Conservation (phyloP, 2,888 invertebrate genomes). For the Plagiodera versicolora region DNA sequence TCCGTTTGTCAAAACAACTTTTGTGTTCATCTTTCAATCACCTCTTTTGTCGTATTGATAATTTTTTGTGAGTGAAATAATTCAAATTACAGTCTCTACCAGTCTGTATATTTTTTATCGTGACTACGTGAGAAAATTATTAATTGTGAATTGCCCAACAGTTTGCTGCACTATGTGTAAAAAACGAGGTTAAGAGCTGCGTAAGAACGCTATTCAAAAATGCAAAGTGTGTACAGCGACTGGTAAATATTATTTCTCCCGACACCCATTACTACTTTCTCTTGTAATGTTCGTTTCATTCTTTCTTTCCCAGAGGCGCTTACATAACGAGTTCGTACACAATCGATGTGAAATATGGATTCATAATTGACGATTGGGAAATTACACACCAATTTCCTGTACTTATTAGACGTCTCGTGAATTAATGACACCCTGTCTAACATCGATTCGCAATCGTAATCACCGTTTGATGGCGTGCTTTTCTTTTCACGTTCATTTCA, state of each 20-base stretch:
- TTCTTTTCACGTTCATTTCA: too few species aligned
- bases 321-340: not conserved
- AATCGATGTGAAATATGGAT: not conserved
- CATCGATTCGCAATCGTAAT: too few species aligned
- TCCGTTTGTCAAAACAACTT: too few species aligned
- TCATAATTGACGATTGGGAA: not conserved
- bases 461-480: too few species aligned
- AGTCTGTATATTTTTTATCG: too few species aligned
- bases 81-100: too few species aligned
- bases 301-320: not conserved
- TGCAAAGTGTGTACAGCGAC: not conserved
- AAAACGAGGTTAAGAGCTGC: not conserved
- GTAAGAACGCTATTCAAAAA: not conserved
- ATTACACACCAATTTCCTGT: not conserved
- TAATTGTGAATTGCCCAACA: not conserved
- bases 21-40: too few species aligned
- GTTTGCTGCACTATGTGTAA: not conserved
- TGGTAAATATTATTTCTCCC: not conserved
- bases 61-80: too few species aligned
- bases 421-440: too few species aligned
- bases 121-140: not conserved
- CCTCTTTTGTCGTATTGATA: too few species aligned
- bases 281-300: not conserved
- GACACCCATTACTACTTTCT: not conserved
- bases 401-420: not conserved